Evolutionary conservation across 2,113 vertebrate genomes (phyloP), one percentile per base, ranked within the genome.

Genomic region (Suncus etruscus): DNA sequence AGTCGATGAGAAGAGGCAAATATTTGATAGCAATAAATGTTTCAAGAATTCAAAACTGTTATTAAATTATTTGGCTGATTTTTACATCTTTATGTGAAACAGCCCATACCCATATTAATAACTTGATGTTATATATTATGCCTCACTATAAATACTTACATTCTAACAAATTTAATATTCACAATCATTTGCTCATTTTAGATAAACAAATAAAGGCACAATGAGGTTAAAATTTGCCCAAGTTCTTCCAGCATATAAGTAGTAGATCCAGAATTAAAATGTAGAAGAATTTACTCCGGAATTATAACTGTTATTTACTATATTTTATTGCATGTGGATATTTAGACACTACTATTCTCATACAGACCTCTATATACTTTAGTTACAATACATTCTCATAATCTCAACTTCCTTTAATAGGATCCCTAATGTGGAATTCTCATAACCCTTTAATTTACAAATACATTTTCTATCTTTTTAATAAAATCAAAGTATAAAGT

Each of bases 31-130:
- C 69, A 54, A 18, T 63, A 11, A 68, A 2, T 69, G 61, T 86
- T n/a, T 89, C 11, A 10, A 15, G 54, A 10, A 54, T 54, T 54
- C 54, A 12, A 54, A 54, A 54, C 54, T 45, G 27, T 10, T 22
- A 70, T 61, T 39, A 87, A 69, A 69, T 51, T 93, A 47, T 78
- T 58, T 48, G 20, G 4, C 73, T 91, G 32, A 61, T 16, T 73
- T 86, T 91, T 16, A 69, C 11, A 63, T 31, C 39, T 22, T 76
- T 83, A 48, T 86, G 7, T 73, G 51, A 47, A 88, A 76, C 8
- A 0, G 61, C 74, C 61, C 47, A 5, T 63, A 48, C 1, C 4
- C 65, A 50, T 79, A 68, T 68, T 58, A 68, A 61, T 61, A 66
- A 8, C 25, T 86, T 86, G 68, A 82, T 6, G 27, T 73, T 73